Evolutionary conservation across 2,113 vertebrate genomes (phyloP).

Genomic region (Urocitellus parryii): DNA sequence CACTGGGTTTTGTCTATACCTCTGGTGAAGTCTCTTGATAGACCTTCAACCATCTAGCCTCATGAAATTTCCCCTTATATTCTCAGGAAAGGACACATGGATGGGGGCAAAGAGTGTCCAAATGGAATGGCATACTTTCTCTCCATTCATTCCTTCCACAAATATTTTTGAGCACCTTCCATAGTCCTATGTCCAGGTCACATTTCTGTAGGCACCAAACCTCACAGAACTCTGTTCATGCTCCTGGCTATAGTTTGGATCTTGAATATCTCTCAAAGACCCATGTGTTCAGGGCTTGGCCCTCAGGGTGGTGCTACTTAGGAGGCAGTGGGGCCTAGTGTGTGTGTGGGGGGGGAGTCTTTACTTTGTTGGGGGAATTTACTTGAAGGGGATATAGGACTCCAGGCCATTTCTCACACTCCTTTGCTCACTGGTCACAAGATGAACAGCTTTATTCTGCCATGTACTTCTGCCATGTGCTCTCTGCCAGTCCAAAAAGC

Average conservation of each 20-base stretch:
- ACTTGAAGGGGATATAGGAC: not conserved
- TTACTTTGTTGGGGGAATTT: not conserved
- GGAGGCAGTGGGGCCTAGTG: not conserved
- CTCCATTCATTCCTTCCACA: not conserved
- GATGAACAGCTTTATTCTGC: not conserved
- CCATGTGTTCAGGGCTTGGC: not conserved
- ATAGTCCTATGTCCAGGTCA: not conserved
- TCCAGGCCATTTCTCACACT: not conserved
- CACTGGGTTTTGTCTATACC: not conserved
- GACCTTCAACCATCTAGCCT: not conserved
- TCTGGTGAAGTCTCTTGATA: not conserved
- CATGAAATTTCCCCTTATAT: not conserved
- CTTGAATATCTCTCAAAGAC: not conserved
- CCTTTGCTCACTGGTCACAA: not conserved
- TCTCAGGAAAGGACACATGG: not conserved
- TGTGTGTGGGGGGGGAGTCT: not conserved
- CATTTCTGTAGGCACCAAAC: not conserved
- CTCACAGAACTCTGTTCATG: accelerated
- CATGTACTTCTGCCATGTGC: not conserved
- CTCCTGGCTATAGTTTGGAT: not conserved
- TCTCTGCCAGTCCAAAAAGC: not conserved
- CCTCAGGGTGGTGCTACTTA: not conserved
- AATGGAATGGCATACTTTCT: not conserved
- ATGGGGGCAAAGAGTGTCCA: not conserved
- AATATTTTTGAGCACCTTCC: not conserved